Percentiles rank a stretch among this genome's conserved stretches.
phyloP scores from a whole-genome alignment of 2,113 vertebrate species.

The Vombatus ursinus region DNA sequence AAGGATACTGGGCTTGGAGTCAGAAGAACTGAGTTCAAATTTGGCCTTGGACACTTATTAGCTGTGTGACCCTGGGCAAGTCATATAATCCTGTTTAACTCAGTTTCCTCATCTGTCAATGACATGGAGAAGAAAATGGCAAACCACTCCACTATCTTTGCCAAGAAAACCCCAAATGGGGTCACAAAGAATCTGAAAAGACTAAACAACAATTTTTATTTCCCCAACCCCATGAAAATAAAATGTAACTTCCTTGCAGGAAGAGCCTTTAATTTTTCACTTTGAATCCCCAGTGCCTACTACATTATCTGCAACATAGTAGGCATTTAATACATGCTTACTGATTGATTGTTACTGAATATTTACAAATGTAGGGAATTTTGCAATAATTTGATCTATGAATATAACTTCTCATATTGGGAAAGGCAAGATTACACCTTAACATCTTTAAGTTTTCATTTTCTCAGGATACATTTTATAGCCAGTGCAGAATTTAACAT shows the following conservation, averaged over 20 bases:
- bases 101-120: neutral
- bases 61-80: neutral
- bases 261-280: neutral
- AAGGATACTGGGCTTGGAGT: neutral
- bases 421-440: neutral
- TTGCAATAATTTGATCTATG: neutral
- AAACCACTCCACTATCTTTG: neutral
- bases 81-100: neutral
- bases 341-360: neutral
- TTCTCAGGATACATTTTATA: constrained; percentile 32
- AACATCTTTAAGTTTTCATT: constrained; percentile 26
- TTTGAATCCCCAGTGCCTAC: neutral
- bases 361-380: neutral
- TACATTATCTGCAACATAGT: neutral
- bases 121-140: neutral
- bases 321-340: neutral
- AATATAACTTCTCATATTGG: neutral
- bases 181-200: neutral
- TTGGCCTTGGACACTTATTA: neutral
- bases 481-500: constrained; percentile 19
- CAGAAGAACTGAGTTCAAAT: neutral
- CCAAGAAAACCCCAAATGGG: neutral
- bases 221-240: neutral
- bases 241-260: neutral
- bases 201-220: neutral